Base-by-base conservation (phyloP, 2,888 invertebrate genomes). In the Epinotia ramella region DNA sequence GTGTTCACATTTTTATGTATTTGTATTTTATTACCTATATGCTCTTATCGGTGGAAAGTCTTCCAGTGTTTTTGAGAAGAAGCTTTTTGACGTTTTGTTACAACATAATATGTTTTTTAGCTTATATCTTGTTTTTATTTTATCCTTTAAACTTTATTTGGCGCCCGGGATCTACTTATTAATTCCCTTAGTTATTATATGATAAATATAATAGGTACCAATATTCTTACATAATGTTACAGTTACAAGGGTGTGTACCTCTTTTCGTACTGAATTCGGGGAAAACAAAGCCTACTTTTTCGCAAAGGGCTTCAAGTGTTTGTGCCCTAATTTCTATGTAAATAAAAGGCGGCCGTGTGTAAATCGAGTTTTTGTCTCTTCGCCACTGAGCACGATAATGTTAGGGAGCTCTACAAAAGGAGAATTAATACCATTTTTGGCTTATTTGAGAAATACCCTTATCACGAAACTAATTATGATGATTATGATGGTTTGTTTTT, bases 261-360 rank as follows among this genome's bases (percentile, higher is more conserved):
- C 0, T 49, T 16, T 53, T n/a, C 13, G 20, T 28, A 46, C 20
- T 44, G 44, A 44, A 28, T 20, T 49, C 40, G 3, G 24, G 28
- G 49, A 12, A 49, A 65, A 24, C 24, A 46, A 46, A 46, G 46
- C 46, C 64, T 28, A 65, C 49, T 65, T 49, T 18, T 40, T 46
- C n/a, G 53, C 53, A 53, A 53, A n/a, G n/a, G 2, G n/a, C 49
- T 28, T 49, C 13, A 65, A 65, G 49, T 49, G 28, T 49, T 49
- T 49, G 49, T 9, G 49, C n/a, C 49, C 49, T 18, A 49, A 46
- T 65, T 49, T 65, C 16, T 49, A 28, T 49, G 49, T 28, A 65
- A 49, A 49, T 24, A 24, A n/a, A 24, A 12, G 53, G 53, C 53
- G n/a, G 16, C n/a, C 13, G 40, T 16, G 24, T 46, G 20, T 24